phyloP scores from a whole-genome alignment of 2,797 vertebrate genomes.

The Thamnophis elegans region DNA sequence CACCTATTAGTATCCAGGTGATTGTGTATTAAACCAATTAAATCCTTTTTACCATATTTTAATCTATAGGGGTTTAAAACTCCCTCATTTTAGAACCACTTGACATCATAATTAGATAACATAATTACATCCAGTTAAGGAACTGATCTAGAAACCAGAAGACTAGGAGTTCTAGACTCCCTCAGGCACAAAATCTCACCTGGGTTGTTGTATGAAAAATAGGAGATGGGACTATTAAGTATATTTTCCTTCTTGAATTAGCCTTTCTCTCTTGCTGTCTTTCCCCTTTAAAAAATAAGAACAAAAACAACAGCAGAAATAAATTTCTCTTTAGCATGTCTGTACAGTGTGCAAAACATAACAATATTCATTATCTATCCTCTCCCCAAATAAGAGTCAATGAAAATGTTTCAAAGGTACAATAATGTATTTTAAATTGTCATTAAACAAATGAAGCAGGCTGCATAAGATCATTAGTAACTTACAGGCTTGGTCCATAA shows the following conservation, averaged over 20 bases:
- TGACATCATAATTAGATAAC: not conserved
- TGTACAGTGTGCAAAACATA: conserved; percentile 1
- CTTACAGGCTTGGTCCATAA: not conserved
- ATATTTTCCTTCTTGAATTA: not conserved
- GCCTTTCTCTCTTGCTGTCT: not conserved
- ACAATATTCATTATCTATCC: not conserved
- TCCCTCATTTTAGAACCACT: not conserved
- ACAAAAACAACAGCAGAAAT: not conserved
- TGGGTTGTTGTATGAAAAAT: not conserved
- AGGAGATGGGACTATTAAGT: not conserved
- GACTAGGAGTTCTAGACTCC: not conserved
- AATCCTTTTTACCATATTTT: not conserved
- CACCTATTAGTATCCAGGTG: not conserved
- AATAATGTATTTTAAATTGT: conserved; percentile 15
- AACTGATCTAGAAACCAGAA: not conserved
- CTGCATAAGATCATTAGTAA: conserved; percentile 25
- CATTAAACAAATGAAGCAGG: conserved; percentile 27
- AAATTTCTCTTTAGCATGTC: not conserved
- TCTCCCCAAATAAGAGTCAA: not conserved
- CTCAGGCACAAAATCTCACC: not conserved
- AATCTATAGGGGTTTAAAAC: not conserved
- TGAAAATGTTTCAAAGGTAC: conserved; percentile 33
- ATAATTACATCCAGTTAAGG: not conserved
- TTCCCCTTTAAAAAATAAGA: not conserved
- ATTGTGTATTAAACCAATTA: not conserved